Evolutionary conservation across 1,140 invertebrate genomes (phyloP), one percentile per base, ranked within the genome.

Genomic region (Orius laevigatus): DNA sequence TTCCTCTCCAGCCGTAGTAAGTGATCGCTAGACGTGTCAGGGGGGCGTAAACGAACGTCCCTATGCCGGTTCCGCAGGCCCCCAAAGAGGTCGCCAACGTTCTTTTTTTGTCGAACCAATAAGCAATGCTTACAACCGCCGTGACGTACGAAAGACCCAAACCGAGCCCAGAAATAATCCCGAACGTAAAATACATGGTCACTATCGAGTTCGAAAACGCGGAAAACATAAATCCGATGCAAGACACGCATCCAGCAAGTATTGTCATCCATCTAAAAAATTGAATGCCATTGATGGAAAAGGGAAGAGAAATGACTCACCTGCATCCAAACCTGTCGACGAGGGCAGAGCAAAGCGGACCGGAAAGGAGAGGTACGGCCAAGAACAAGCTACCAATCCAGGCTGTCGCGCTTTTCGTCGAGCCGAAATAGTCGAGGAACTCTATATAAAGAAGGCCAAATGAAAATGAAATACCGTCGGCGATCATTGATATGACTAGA

Each of bases 101-200:
- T 18, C 91, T 71, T 58, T 81, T 84, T 58, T 87, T 85, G 55
- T 97, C 92, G 62, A 97, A 97, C 75, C 94, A 97, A 60, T 89
- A 93, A 9, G 91, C 90, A 44, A 97, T 92, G 31, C 78, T 80
- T 2, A 96, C 91, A 1, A 90, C 85, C 1, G 84, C 84, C 9
- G 89, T 88, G 1, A 94, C 87, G 60, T 87, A 89, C 31, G 84
- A 84, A 20, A 92, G 66, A 2, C 86, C 84, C 46, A 93, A 68
- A 3, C 87, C 89, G 15, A 90, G 66, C 1, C 88, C 88, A 20
- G 86, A 79, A 18, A 91, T 73, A 2, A 90, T 71, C 2, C 88
- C 86, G 63, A 91, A 91, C 0, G 85, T 89, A 25, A 92, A 58
- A 66, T 83, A 84, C 60, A 91, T 73, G 64, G 81, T 68, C 61